These are phyloP conservation scores for Lomographa bimaculata DNA, from an alignment of 2,888 invertebrate genomes.

Conservation along the genomic window DNA sequence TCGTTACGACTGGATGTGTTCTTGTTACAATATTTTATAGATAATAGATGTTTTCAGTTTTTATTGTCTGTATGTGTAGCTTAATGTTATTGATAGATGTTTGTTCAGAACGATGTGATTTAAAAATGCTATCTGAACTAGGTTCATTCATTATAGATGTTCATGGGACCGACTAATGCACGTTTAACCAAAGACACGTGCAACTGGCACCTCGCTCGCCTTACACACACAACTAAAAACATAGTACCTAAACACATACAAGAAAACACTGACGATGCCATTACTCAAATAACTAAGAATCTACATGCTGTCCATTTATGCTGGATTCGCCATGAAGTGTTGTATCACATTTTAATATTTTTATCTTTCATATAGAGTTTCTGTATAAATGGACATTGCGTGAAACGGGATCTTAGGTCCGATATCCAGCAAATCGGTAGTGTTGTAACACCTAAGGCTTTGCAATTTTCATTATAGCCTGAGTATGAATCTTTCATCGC, in stretches of 20 bases:
- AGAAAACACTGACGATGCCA: not conserved
- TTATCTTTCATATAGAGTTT: too few relatives aligned
- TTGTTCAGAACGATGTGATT: conserved; percentile 1
- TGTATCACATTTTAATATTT: too few relatives aligned
- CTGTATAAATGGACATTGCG: too few relatives aligned
- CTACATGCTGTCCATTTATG: too few relatives aligned
- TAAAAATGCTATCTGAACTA: conserved; percentile 15
- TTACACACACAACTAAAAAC: conserved; percentile 1
- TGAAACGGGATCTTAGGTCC: too few relatives aligned
- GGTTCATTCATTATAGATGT: conserved; percentile 16
- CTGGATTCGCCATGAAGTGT: too few relatives aligned
- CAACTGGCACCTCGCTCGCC: conserved; percentile 3
- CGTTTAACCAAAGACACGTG: conserved; percentile 10
- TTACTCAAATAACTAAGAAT: too few relatives aligned
- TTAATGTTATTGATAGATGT: conserved; percentile 13
- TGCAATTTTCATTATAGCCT: too few relatives aligned
- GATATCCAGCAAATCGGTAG: too few relatives aligned
- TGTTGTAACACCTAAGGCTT: too few relatives aligned
- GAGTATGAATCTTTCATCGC: too few relatives aligned
- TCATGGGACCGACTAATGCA: conserved; percentile 14
- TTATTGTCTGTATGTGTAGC: conserved; percentile 16
- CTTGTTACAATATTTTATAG: conserved; percentile 12
- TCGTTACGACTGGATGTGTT: conserved; percentile 16
- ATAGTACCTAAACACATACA: conserved; percentile 2
- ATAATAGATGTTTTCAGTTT: conserved; percentile 15